Conservation (phyloP, 2,888 invertebrate species). For the Chydorus sphaericus region DNA sequence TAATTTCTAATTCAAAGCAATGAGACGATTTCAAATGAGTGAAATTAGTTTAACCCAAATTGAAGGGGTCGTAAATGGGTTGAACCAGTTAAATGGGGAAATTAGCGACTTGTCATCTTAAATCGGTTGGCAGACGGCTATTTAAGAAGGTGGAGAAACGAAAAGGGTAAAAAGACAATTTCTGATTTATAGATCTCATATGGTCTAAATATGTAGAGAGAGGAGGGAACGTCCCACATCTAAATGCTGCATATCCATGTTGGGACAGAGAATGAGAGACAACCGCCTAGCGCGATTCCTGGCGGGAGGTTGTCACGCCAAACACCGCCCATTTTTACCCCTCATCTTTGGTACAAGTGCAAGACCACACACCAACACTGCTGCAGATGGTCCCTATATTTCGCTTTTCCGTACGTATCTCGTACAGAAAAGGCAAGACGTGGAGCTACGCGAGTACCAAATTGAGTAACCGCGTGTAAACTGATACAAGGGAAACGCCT, state of each 20-base stretch:
- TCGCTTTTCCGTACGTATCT: neutral
- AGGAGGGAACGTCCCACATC: neutral
- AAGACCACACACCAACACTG: neutral
- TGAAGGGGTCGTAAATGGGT: neutral
- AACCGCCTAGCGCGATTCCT: slow-evolving; percentile 1
- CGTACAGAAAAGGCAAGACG: neutral
- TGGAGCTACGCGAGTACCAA: neutral
- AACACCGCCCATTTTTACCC: slow-evolving; percentile 5
- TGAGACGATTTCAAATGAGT: neutral
- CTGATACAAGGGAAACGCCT: too few relatives aligned
- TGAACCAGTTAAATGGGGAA: neutral
- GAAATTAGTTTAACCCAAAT: neutral
- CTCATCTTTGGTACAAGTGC: neutral
- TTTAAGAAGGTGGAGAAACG: neutral
- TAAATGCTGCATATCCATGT: too few relatives aligned
- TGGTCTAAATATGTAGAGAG: neutral
- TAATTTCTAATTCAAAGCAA: too few relatives aligned
- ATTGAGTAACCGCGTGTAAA: neutral
- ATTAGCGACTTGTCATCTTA: slow-evolving; percentile 3
- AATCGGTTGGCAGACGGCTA: neutral
- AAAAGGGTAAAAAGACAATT: neutral
- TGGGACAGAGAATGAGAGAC: slow-evolving; percentile 1
- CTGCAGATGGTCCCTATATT: neutral
- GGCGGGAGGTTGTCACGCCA: slow-evolving; percentile 13
- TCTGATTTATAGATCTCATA: neutral